Percentiles rank a stretch among this genome's conserved stretches.
Evolutionary conservation across 2,888 invertebrate species (phyloP).

Genomic region (Polydrusus tereticollis): DNA sequence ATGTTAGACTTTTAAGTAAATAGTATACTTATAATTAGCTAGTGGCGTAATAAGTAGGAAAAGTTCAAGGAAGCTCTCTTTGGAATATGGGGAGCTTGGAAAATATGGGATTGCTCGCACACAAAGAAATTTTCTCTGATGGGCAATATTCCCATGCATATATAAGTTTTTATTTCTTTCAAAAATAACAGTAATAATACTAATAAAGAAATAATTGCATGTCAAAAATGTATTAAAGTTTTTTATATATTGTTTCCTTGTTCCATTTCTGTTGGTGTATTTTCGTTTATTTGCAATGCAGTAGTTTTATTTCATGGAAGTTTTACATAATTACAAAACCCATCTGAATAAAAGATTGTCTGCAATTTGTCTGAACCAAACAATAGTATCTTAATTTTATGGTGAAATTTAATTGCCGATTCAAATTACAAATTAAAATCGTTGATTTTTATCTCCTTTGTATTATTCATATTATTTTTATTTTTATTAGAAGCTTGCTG

Average conservation of each 20-base stretch:
- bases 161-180: too few species aligned
- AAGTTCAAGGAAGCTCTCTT: too few species aligned
- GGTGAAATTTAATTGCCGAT: constrained; percentile 8
- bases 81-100: too few species aligned
- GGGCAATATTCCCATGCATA: too few species aligned
- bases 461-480: constrained; percentile 7
- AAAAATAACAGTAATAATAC: too few species aligned
- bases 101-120: too few species aligned
- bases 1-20: too few species aligned
- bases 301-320: background rate
- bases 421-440: constrained; percentile 9
- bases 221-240: background rate
- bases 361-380: constrained; percentile 7
- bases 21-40: too few species aligned
- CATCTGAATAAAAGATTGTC: background rate
- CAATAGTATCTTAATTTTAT: constrained; percentile 13
- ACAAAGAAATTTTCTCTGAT: too few species aligned
- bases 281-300: background rate
- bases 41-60: too few species aligned
- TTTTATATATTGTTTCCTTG: background rate
- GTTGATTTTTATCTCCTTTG: background rate
- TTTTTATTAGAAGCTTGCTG: background rate
- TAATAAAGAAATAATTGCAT: background rate
- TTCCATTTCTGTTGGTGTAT: background rate
- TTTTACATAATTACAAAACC: constrained; percentile 10